A percentile compares a stretch with the other conserved stretches of the same genome.
Evolutionary conservation across 2,888 invertebrate genomes (phyloP).

Genomic region (Pristionchus exspectatus): DNA sequence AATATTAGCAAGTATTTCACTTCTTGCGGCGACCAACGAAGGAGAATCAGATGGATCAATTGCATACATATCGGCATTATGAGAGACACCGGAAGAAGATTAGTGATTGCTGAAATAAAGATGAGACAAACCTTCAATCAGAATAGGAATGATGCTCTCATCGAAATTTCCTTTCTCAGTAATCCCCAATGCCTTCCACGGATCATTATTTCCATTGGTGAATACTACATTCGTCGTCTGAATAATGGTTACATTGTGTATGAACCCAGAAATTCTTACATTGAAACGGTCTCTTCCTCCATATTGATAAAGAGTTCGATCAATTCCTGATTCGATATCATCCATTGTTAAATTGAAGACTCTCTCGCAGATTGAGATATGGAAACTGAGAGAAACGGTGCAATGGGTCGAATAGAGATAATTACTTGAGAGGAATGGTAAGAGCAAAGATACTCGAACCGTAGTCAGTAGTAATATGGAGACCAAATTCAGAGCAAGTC

Average conservation of each 20-base stretch:
- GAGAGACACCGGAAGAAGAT: background rate
- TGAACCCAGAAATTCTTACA: background rate
- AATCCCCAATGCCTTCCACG: background rate
- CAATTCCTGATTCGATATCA: background rate
- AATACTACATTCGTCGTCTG: background rate
- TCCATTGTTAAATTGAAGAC: background rate
- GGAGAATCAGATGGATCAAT: background rate
- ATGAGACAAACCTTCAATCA: background rate
- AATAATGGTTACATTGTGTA: background rate
- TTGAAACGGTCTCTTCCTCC: conserved; percentile 24
- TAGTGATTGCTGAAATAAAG: too few species aligned
- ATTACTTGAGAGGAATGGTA: conserved; percentile 68
- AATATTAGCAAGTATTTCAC: background rate
- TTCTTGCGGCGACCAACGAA: background rate
- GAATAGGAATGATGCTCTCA: background rate
- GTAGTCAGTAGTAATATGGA: conserved; percentile 89
- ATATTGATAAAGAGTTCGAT: background rate
- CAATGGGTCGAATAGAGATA: background rate
- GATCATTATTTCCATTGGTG: background rate
- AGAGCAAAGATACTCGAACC: conserved; percentile 73
- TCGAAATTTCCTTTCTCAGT: background rate
- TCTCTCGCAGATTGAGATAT: background rate
- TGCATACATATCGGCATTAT: background rate
- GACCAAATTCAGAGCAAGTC: conserved; percentile 96
- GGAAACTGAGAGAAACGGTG: background rate